Evolutionary conservation across 2,797 vertebrate species (phyloP).

Genomic region (Crenichthys baileyi): DNA sequence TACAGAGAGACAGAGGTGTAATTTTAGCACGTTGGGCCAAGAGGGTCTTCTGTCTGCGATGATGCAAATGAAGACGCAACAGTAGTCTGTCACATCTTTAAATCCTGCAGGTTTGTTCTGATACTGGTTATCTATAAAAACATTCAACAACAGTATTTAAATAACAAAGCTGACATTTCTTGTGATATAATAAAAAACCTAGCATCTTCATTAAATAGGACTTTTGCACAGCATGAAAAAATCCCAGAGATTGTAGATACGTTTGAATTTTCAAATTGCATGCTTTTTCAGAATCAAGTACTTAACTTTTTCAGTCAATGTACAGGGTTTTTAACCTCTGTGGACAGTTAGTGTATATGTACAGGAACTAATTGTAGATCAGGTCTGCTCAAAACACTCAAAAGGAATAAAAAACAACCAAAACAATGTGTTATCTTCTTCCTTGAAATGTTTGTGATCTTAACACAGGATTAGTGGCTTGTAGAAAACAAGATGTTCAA

Average conservation of each 20-base stretch:
- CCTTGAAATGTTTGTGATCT: neutral
- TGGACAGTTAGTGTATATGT: neutral
- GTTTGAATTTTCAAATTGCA: neutral
- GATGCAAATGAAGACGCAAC: conserved; percentile 32
- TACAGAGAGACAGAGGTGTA: conserved; percentile 22
- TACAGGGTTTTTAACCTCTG: neutral
- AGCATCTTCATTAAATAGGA: neutral
- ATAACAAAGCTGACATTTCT: neutral
- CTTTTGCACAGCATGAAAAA: neutral
- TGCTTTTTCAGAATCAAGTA: neutral
- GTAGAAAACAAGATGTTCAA: neutral
- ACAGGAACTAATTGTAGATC: neutral
- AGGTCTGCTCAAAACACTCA: neutral
- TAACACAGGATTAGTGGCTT: neutral
- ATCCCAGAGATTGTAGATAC: neutral
- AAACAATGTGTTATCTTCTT: neutral
- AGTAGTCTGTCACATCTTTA: conserved; percentile 46
- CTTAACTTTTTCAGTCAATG: neutral
- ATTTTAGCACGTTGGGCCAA: conserved; percentile 33
- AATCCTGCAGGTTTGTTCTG: conserved; percentile 20
- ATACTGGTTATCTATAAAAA: conserved; percentile 8
- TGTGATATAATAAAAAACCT: neutral
- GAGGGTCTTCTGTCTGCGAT: conserved; percentile 33
- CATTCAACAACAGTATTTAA: neutral
- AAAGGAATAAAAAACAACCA: neutral